Percentiles rank a stretch among this genome's conserved stretches.
phyloP scores from a whole-genome alignment of 2,113 vertebrate species.

The Uropsilus gracilis region DNA sequence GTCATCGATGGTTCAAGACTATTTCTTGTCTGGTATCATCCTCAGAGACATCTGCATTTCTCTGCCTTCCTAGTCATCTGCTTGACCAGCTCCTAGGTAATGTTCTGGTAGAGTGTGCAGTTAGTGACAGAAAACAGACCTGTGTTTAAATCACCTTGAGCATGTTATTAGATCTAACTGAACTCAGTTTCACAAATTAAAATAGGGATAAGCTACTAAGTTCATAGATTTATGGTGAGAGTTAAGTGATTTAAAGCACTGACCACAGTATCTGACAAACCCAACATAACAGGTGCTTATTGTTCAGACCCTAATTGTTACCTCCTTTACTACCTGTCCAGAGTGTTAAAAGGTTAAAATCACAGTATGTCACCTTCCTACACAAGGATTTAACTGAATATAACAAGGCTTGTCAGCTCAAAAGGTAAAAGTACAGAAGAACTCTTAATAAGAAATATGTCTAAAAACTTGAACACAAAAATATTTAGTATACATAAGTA shows the following conservation, averaged over 20 bases:
- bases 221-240: background rate
- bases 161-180: background rate
- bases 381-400: background rate
- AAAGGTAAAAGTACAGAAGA: background rate
- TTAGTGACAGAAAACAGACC: background rate
- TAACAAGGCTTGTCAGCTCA: background rate
- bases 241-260: background rate
- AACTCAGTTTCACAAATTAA: conserved; percentile 5
- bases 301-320: background rate
- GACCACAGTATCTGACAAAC: background rate
- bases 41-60: background rate
- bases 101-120: background rate
- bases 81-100: background rate
- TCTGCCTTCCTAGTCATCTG: background rate
- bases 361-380: background rate
- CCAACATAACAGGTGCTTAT: background rate
- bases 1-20: background rate
- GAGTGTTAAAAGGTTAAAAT: background rate
- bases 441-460: background rate
- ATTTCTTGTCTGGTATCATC: background rate
- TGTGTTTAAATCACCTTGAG: background rate
- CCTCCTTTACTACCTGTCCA: background rate
- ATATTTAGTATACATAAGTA: background rate
- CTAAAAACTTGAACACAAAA: background rate
- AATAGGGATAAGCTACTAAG: background rate